Conservation (phyloP, 2,113 vertebrate species). For the Prolemur simus region DNA sequence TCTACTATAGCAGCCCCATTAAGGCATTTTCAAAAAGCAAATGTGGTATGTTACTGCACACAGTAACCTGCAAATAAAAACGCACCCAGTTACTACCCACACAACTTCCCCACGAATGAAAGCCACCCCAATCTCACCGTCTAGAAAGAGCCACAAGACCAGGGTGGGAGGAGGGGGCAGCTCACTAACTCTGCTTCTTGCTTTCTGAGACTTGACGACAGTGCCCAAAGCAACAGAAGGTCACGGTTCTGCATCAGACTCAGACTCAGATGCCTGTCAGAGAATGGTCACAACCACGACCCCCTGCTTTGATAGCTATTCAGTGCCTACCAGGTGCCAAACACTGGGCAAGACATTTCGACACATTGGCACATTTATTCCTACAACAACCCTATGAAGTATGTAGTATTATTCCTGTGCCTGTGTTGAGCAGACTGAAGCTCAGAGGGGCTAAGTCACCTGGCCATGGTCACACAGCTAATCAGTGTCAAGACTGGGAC, state of each 20-base stretch:
- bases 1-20: constrained; percentile 52
- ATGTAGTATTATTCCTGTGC: not conserved
- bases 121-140: not conserved
- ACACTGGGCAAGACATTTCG: not conserved
- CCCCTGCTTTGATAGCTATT: not conserved
- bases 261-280: too few relatives aligned
- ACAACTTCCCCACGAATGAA: not conserved
- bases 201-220: not conserved
- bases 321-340: not conserved
- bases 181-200: not conserved
- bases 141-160: not conserved
- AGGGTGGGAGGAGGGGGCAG: not conserved
- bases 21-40: constrained; percentile 43
- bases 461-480: not conserved
- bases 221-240: not conserved
- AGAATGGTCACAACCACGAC: not conserved
- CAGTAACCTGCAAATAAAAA: not conserved
- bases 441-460: not conserved
- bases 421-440: not conserved
- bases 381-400: not conserved
- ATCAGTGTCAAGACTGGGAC: not conserved
- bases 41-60: not conserved
- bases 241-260: not conserved
- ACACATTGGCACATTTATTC: not conserved
- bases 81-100: not conserved